These are phyloP conservation scores for Furcifer pardalis DNA, from an alignment of 2,797 vertebrate genomes.

Conservation along the genomic window DNA sequence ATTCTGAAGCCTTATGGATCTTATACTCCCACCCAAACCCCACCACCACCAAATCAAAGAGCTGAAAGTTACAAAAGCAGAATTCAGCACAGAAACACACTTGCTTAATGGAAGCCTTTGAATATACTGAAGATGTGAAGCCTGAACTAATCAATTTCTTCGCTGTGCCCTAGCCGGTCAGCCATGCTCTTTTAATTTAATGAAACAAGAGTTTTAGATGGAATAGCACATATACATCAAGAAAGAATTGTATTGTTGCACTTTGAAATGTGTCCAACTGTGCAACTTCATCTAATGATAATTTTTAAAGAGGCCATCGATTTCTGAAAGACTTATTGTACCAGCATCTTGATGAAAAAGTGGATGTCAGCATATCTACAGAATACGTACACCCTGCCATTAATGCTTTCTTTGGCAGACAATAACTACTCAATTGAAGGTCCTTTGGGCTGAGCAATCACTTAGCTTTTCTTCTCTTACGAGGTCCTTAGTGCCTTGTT, in stretches of 20 bases:
- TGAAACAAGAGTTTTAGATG: slow-evolving; percentile 92
- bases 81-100: slow-evolving; percentile 73
- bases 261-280: slow-evolving; percentile 90
- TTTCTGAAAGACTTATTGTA: slow-evolving; percentile 89
- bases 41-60: slow-evolving; percentile 64
- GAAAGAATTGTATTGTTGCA: slow-evolving; percentile 93
- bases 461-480: slow-evolving; percentile 83
- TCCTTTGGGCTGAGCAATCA: slow-evolving; percentile 82
- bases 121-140: slow-evolving; percentile 78
- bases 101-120: slow-evolving; percentile 82
- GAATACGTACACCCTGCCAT: slow-evolving; percentile 82
- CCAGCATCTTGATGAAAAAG: slow-evolving; percentile 81
- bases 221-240: slow-evolving; percentile 96
- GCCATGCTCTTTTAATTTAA: slow-evolving; percentile 95
- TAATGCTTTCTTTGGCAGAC: slow-evolving; percentile 87
- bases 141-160: slow-evolving; percentile 93
- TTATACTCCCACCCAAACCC: background rate
- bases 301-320: slow-evolving; percentile 94
- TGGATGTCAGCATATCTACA: slow-evolving; percentile 82
- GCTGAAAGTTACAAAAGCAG: slow-evolving; percentile 71
- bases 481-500: slow-evolving; percentile 84
- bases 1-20: slow-evolving; percentile 56
- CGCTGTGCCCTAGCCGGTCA: slow-evolving; percentile 82
- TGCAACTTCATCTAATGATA: slow-evolving; percentile 92
- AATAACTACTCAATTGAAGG: slow-evolving; percentile 84